phyloP scores from a whole-genome alignment of 2,888 invertebrate genomes.

The Drosophila antonietae region DNA sequence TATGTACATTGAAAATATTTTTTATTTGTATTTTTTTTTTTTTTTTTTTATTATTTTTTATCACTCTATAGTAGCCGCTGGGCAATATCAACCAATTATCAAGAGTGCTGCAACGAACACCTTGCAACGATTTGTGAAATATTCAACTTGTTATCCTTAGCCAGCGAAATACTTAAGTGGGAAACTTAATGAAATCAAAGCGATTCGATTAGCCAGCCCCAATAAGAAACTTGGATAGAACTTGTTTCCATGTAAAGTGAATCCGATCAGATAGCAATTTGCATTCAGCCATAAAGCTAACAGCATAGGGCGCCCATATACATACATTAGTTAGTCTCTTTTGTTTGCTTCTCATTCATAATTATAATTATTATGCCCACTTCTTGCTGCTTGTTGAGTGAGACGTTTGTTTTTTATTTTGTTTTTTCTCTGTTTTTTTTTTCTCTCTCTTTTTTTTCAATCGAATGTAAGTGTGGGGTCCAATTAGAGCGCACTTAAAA shows the following conservation, averaged over 20 bases:
- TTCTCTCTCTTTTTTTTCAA: slow-evolving; percentile 21
- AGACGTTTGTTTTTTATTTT: too few relatives aligned
- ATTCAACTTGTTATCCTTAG: neutral
- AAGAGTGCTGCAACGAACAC: slow-evolving; percentile 15
- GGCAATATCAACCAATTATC: slow-evolving; percentile 31
- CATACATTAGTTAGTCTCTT: neutral
- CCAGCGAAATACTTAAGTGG: neutral
- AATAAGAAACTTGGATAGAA: neutral
- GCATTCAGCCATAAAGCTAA: neutral
- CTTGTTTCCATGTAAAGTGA: neutral
- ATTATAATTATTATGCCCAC: neutral
- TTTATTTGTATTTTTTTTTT: neutral
- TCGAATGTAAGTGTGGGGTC: slow-evolving; percentile 42
- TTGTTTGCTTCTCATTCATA: neutral
- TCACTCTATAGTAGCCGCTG: slow-evolving; percentile 31
- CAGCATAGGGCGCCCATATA: neutral
- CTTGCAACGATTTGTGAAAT: slow-evolving; percentile 6
- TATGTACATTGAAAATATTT: slow-evolving; percentile 36
- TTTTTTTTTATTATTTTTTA: slow-evolving; percentile 6
- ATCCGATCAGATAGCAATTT: neutral
- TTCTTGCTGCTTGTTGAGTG: slow-evolving; percentile 32
- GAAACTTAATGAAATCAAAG: neutral
- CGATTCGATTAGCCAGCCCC: neutral
- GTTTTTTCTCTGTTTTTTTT: too few relatives aligned
- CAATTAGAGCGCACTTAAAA: slow-evolving; percentile 65